Conservation (phyloP, 2,797 vertebrate species). For the Buphagus erythrorhynchus region DNA sequence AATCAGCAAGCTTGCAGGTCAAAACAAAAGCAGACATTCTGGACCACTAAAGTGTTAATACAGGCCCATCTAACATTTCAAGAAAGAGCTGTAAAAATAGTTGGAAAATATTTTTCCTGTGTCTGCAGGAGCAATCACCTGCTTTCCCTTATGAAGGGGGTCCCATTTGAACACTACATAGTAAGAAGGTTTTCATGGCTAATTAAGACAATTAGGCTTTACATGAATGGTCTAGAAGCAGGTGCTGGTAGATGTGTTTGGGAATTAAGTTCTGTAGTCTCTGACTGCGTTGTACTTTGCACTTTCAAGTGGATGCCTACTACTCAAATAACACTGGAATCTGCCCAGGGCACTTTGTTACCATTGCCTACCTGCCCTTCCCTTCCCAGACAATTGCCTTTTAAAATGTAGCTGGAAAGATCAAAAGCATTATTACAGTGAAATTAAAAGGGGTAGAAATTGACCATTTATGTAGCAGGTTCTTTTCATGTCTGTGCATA, state of each 20-base stretch:
- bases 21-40: background rate
- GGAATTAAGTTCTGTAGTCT: background rate
- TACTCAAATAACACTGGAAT: background rate
- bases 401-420: background rate
- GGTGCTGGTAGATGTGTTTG: background rate
- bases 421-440: background rate
- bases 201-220: background rate
- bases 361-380: background rate
- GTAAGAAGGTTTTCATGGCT: background rate
- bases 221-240: background rate
- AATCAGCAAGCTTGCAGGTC: background rate
- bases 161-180: background rate
- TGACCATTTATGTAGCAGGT: background rate
- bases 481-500: constrained; percentile 16
- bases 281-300: background rate
- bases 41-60: background rate
- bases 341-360: background rate
- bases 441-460: background rate
- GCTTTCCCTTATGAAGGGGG: background rate
- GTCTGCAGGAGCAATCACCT: background rate
- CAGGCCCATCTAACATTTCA: background rate
- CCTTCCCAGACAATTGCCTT: background rate
- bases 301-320: background rate
- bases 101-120: background rate
- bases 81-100: background rate